Evolutionary conservation across 2,113 vertebrate genomes (phyloP).

Genomic region (Saccopteryx leptura): DNA sequence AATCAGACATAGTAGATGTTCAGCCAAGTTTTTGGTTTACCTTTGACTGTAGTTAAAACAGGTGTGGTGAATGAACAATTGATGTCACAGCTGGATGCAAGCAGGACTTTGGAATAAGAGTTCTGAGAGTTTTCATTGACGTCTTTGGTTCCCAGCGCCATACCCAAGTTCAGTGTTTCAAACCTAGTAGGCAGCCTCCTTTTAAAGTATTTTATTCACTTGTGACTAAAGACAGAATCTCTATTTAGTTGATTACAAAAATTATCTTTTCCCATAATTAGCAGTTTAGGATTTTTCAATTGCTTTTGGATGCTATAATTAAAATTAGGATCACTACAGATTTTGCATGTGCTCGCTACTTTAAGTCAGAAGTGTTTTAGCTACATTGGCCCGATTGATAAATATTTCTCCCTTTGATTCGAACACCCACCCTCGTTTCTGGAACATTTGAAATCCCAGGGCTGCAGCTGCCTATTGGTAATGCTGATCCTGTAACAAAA

Average conservation of each 20-base stretch:
- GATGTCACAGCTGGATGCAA: background rate
- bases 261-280: conserved; percentile 7
- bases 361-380: background rate
- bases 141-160: background rate
- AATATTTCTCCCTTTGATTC: background rate
- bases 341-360: background rate
- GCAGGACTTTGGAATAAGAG: background rate
- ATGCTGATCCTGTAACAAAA: background rate
- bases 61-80: background rate
- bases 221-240: conserved; percentile 37
- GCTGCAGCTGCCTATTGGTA: background rate
- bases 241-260: background rate
- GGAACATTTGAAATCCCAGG: background rate
- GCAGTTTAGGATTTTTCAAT: background rate
- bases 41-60: background rate
- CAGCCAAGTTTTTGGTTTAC: background rate
- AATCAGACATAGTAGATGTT: background rate
- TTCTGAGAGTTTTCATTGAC: background rate
- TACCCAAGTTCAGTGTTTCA: conserved; percentile 1
- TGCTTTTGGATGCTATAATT: background rate
- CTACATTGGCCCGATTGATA: background rate
- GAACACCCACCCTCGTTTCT: background rate
- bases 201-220: background rate
- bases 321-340: background rate
- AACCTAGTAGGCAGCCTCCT: background rate